Evolutionary conservation across 2,113 vertebrate genomes (phyloP).

Genomic region (Mugil cephalus): DNA sequence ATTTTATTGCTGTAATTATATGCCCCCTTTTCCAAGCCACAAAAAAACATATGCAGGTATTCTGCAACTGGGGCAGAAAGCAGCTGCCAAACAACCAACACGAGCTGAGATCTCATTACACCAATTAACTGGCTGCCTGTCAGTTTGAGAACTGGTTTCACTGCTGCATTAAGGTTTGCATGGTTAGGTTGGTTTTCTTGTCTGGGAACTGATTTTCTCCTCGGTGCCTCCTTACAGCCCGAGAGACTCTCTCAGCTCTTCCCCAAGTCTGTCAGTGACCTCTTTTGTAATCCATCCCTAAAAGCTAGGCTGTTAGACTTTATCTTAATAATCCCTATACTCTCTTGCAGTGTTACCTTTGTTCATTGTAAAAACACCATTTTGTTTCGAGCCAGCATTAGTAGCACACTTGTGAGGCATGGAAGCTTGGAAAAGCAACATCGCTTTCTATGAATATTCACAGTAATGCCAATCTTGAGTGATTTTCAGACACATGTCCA

Average conservation of each 20-base stretch:
- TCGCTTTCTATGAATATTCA: not conserved
- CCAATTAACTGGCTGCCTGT: not conserved
- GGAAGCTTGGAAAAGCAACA: not conserved
- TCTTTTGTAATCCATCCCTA: not conserved
- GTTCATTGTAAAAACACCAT: not conserved
- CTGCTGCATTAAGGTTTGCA: not conserved
- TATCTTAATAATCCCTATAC: not conserved
- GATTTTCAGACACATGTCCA: not conserved
- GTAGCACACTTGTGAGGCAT: too few relatives aligned
- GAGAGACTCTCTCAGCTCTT: not conserved
- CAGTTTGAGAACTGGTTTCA: not conserved
- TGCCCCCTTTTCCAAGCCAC: too few relatives aligned
- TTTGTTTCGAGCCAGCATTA: too few relatives aligned
- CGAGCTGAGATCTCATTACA: slow-evolving; percentile 3
- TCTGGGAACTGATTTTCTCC: not conserved
- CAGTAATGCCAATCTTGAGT: not conserved
- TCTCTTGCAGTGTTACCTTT: not conserved
- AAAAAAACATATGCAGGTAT: not conserved
- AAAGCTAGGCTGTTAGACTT: not conserved
- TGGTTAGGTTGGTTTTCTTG: not conserved
- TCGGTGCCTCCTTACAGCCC: not conserved
- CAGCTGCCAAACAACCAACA: not conserved
- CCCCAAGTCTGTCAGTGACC: not conserved
- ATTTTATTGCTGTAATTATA: too few relatives aligned
- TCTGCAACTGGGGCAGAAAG: not conserved